A percentile compares a stretch with the other conserved stretches of the same genome.
Conservation (phyloP, 2,888 invertebrate species). For the Parelbella ahira region DNA sequence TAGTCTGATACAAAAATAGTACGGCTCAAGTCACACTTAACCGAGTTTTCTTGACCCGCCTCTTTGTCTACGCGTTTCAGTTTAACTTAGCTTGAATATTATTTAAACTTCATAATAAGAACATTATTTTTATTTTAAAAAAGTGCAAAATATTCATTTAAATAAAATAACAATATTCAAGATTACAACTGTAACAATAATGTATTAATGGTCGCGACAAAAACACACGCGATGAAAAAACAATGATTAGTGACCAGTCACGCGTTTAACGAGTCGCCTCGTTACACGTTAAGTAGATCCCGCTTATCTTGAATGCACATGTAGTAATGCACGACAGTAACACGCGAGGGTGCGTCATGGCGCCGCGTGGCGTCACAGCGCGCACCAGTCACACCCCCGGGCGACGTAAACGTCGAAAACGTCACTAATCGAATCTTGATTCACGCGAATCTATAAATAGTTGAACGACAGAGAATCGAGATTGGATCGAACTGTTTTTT, state of each 20-base stretch:
- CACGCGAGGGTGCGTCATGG: slow-evolving; percentile 48
- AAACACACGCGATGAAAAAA: slow-evolving; percentile 3
- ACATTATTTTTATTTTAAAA: too few relatives aligned
- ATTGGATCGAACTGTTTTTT: too few relatives aligned
- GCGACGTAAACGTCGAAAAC: slow-evolving; percentile 28
- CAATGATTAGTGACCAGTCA: slow-evolving; percentile 3
- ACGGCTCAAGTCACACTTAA: slow-evolving; percentile 16
- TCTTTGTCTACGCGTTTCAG: too few relatives aligned
- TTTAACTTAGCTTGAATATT: too few relatives aligned
- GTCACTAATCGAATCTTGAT: too few relatives aligned
- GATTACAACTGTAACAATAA: too few relatives aligned
- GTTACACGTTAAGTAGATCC: slow-evolving; percentile 22
- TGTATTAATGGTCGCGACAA: too few relatives aligned
- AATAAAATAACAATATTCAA: too few relatives aligned
- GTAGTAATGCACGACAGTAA: slow-evolving; percentile 21
- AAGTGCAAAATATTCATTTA: too few relatives aligned
- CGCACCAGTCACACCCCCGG: slow-evolving; percentile 43
- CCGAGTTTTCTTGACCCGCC: slow-evolving; percentile 11
- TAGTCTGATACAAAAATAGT: slow-evolving; percentile 17
- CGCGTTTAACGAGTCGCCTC: slow-evolving; percentile 8
- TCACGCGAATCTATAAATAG: slow-evolving; percentile 35
- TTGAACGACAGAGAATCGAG: slow-evolving; percentile 17
- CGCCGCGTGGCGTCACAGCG: slow-evolving; percentile 41
- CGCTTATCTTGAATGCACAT: slow-evolving; percentile 30
- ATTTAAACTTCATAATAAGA: too few relatives aligned